Base-by-base conservation (phyloP, 1,140 invertebrate genomes). In the Drosophila kikkawai region DNA sequence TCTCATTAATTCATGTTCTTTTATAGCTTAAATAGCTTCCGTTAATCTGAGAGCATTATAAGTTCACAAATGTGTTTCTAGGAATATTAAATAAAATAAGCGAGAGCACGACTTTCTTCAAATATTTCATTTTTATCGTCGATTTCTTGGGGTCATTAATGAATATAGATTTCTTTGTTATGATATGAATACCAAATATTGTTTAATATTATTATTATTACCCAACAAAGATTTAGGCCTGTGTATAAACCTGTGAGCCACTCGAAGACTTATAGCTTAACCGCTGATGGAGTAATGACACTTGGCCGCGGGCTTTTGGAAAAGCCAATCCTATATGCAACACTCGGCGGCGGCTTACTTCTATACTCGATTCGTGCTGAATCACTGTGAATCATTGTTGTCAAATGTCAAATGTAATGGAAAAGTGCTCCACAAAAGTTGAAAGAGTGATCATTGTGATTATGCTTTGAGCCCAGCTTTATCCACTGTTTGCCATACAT, bases 291-390 rank as follows among this genome's bases (percentile, higher is more conserved):
- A 51, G 82, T 84, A 84, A 82, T 75, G 81, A 36, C 75, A 73
- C 67, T 34, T 39, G 42, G 51, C 42, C 63, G 41, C 61, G 59
- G 45, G 50, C 48, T 50, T 53, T 74, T 70, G 75, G 68, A 32
- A 67, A 77, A 77, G 74, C 78, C 82, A 85, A 84, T 84, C 82
- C 82, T 83, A 69, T 53, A 57, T 77, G 79, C 79, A 74, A 70
- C 68, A 55, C 19, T 66, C 57, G 60, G 17, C 45, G 60, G 42
- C 60, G 79, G 82, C 58, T 73, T 47, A 74, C 68, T 64, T 75
- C 64, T 60, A 59, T 55, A 11, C 22, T 36, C 37, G 19, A 58
- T 29, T 86, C 26, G 53, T 82, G 82, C 82, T 86, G 75, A 77
- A 60, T 77, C 74, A 76, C 74, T 41, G 53, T 41, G 75, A 79